Base-by-base conservation (phyloP, 2,888 invertebrate genomes). In the Stenchaetothrips biformis region DNA sequence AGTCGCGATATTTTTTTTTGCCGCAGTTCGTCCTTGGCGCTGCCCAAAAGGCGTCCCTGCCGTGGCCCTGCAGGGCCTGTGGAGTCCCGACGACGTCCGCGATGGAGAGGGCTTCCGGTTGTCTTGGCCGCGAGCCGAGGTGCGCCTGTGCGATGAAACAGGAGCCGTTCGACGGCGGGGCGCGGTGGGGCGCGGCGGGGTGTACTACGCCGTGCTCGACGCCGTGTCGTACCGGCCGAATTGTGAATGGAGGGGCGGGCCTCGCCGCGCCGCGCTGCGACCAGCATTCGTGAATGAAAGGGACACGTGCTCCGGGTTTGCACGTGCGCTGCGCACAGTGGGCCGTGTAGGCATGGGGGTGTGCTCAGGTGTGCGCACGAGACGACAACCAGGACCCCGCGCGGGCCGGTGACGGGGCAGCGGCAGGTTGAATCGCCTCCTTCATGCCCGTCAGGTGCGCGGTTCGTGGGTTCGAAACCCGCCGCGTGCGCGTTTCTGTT, bases 251-350 rank as follows among this genome's bases (percentile, higher is more conserved):
- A 59, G 16, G 18, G 59, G 37, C 37, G 37, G 37, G 59, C 59
- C 18, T 9, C 59, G 59, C 59, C 59, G 59, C 59, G 59, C 59
- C 11, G 13, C 59, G 59, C 59, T 18, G 59, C 59, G 59, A 37
- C 59, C 59, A 59, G 25, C 67, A 74, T 74, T 74, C 25, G 25
- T 74, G 67, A 74, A 74, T 74, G 67, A 21, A 21, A 3, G 67
- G 21, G 67, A 21, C 67, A 74, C 67, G 67, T 74, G 67, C 67
- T 74, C 21, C 13, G 13, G 53, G 67, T 74, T 74, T 74, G 67
- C 67, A 74, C 67, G 67, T 74, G 67, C 25, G 21, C 67, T 16
- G 53, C 2, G 53, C 2, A 4, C 37, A 1, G 53, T 53, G 53
- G 53, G 59, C 16, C 59, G 59, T 16, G 59, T 9, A 9, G 67